Conservation (phyloP, 2,113 vertebrate genomes). For the Diadophis punctatus region DNA sequence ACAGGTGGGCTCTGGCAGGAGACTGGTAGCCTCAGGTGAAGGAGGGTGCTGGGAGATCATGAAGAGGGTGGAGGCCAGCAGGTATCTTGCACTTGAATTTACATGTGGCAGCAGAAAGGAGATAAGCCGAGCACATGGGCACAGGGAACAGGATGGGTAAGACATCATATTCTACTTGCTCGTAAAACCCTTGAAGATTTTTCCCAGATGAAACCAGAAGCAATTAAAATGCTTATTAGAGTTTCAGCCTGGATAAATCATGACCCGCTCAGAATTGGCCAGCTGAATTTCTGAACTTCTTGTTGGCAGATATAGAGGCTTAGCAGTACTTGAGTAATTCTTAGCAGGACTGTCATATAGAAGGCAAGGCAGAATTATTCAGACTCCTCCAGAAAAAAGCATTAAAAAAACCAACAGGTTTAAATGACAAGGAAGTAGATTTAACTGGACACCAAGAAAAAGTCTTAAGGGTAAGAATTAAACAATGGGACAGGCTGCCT, state of each 20-base stretch:
- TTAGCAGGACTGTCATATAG: too few species aligned
- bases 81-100: not conserved
- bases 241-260: not conserved
- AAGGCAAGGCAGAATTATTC: not conserved
- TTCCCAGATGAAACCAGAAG: not conserved
- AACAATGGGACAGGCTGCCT: not conserved
- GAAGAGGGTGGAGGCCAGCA: not conserved
- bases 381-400: not conserved
- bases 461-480: not conserved
- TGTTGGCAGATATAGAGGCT: not conserved
- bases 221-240: not conserved
- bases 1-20: not conserved
- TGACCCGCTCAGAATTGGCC: not conserved
- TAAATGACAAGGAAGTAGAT: not conserved
- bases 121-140: not conserved
- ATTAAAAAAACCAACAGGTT: not conserved
- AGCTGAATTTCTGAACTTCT: not conserved
- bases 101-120: not conserved
- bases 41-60: not conserved
- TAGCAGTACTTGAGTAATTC: not conserved
- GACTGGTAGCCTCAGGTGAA: not conserved
- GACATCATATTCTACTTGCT: not conserved
- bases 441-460: not conserved
- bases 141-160: not conserved
- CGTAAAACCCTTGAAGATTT: not conserved